Percentiles rank a stretch among this genome's conserved stretches.
Evolutionary conservation across 2,113 vertebrate genomes (phyloP).

Genomic region (Nothoprocta perdicaria): DNA sequence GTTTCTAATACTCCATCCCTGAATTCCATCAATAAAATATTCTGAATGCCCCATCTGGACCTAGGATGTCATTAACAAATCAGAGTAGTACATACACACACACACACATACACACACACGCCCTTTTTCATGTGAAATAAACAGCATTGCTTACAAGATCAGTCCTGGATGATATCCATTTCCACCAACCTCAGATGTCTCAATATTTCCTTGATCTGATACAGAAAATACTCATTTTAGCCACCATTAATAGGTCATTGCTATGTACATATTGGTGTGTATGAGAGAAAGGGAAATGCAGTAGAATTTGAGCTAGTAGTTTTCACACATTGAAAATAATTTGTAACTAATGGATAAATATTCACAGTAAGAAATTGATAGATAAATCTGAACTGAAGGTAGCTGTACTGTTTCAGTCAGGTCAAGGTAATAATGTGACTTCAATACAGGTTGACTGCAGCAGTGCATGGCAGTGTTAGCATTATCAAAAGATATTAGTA

Average conservation of each 20-base stretch:
- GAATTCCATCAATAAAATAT: not conserved
- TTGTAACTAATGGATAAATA: slow-evolving; percentile 6
- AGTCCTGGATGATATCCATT: slow-evolving; percentile 4
- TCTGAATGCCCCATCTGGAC: not conserved
- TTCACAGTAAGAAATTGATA: not conserved
- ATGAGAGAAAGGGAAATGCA: not conserved
- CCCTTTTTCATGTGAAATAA: slow-evolving; percentile 1
- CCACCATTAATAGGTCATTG: not conserved
- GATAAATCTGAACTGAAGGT: slow-evolving; percentile 16
- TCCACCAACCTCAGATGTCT: not conserved
- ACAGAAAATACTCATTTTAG: slow-evolving; percentile 15
- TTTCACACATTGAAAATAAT: not conserved
- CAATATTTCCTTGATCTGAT: not conserved
- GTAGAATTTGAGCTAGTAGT: not conserved
- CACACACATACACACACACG: not conserved
- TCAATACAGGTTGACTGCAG: not conserved
- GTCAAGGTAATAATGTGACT: not conserved
- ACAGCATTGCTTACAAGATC: not conserved
- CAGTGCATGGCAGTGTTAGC: not conserved
- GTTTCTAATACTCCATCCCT: not conserved
- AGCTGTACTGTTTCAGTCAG: not conserved
- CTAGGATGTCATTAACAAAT: not conserved
- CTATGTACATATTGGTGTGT: not conserved
- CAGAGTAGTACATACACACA: not conserved
- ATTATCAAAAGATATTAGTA: not conserved